Evolutionary conservation across 1,140 invertebrate genomes (phyloP).

Genomic region (Drosophila gunungcola): DNA sequence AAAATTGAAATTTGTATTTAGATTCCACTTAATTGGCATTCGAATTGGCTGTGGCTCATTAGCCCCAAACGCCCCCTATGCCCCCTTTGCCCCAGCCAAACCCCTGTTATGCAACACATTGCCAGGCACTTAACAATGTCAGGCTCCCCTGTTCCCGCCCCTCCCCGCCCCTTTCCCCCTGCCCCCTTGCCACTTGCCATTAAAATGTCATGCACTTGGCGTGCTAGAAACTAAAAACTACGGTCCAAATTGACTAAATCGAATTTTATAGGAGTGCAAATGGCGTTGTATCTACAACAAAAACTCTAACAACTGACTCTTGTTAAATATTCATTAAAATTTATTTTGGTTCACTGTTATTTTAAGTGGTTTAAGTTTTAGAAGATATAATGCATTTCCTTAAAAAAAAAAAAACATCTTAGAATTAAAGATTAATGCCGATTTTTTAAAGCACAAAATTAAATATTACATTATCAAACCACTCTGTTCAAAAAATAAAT

Average conservation of each 20-base stretch:
- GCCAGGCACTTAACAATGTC: conserved; percentile 68
- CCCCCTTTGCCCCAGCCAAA: neutral
- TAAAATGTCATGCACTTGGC: conserved; percentile 79
- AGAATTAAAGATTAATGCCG: too few relatives aligned
- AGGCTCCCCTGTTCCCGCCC: conserved; percentile 5
- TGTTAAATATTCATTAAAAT: too few relatives aligned
- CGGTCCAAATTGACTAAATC: conserved; percentile 9
- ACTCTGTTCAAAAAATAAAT: too few relatives aligned
- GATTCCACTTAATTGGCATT: conserved; percentile 51
- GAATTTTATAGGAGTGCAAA: conserved; percentile 20
- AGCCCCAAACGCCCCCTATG: conserved; percentile 8
- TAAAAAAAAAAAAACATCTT: too few relatives aligned
- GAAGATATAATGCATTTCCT: too few relatives aligned
- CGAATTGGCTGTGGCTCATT: conserved; percentile 56
- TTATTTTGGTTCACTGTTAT: neutral
- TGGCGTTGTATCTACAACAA: conserved; percentile 5
- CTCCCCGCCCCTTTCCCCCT: neutral
- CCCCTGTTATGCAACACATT: conserved; percentile 33
- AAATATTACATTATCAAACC: neutral
- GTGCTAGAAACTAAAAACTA: conserved; percentile 64
- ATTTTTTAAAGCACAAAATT: too few relatives aligned
- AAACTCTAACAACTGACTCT: neutral
- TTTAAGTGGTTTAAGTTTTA: too few relatives aligned
- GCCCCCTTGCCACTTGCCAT: conserved; percentile 38
- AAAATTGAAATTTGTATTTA: conserved; percentile 34